phyloP scores from a whole-genome alignment of 2,797 vertebrate genomes.

The Sciaenops ocellatus region DNA sequence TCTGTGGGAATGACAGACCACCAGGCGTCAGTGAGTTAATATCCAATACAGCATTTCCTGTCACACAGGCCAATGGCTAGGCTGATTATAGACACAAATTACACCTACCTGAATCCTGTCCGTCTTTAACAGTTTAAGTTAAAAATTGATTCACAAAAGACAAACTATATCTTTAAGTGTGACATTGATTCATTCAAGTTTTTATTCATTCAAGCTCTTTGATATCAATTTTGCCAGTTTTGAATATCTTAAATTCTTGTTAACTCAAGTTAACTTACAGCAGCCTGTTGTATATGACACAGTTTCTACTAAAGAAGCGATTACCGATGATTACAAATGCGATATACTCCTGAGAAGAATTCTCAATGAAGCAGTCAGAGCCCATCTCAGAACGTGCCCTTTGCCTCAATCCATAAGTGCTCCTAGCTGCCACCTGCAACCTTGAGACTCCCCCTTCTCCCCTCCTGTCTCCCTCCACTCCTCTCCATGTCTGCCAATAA shows the following conservation, averaged over 20 bases:
- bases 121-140: constrained; percentile 17
- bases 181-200: constrained; percentile 8
- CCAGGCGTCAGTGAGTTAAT: constrained; percentile 84
- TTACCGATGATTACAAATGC: constrained; percentile 63
- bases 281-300: constrained; percentile 23
- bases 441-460: constrained; percentile 78
- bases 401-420: constrained; percentile 76
- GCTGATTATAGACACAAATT: constrained; percentile 59
- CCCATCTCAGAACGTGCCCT: constrained; percentile 60
- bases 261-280: not conserved
- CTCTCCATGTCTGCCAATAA: constrained; percentile 80
- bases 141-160: constrained; percentile 26
- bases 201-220: not conserved
- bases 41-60: constrained; percentile 78
- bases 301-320: constrained; percentile 53
- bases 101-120: constrained; percentile 18
- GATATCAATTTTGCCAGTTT: not conserved
- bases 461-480: constrained; percentile 35
- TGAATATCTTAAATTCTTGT: not conserved
- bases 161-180: constrained; percentile 4
- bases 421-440: constrained; percentile 81
- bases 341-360: constrained; percentile 64
- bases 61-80: constrained; percentile 70
- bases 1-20: constrained; percentile 92
- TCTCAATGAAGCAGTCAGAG: constrained; percentile 61